phyloP scores from a whole-genome alignment of 2,888 invertebrate species.

The Zygothrica quintamaculata region DNA sequence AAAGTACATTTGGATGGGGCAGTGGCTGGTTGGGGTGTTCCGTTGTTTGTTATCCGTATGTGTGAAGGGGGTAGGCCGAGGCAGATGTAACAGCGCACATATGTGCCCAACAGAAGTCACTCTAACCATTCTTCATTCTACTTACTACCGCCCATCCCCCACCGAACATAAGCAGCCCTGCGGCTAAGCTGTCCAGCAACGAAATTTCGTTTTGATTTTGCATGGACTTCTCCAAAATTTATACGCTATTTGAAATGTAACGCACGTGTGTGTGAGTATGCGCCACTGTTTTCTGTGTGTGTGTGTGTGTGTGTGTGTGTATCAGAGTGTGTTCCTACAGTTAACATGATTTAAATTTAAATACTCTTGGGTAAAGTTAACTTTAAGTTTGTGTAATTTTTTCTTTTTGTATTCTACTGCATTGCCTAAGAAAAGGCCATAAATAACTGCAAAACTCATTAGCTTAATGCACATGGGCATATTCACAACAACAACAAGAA shows the following conservation, averaged over 20 bases:
- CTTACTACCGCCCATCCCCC: not conserved
- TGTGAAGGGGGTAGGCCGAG: constrained; percentile 35
- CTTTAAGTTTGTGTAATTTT: constrained; percentile 47
- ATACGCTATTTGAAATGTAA: constrained; percentile 69
- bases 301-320: constrained; percentile 24
- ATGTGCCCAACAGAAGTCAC: constrained; percentile 56
- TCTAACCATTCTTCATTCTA: not conserved
- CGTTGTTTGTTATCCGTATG: constrained; percentile 9
- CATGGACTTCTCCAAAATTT: constrained; percentile 65
- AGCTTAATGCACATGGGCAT: constrained; percentile 32
- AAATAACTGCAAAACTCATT: constrained; percentile 36
- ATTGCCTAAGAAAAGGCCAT: constrained; percentile 11
- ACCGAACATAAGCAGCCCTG: constrained; percentile 18
- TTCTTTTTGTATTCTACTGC: too few species aligned
- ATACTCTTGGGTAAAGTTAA: constrained; percentile 14
- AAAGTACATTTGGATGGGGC: constrained; percentile 54
- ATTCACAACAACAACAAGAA: constrained; percentile 4
- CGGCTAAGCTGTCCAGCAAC: constrained; percentile 66
- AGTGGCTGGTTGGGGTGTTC: not conserved
- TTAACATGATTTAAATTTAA: constrained; percentile 44
- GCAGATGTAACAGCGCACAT: constrained; percentile 39
- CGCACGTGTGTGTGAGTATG: constrained; percentile 51
- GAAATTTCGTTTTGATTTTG: constrained; percentile 73
- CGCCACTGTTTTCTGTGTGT: too few species aligned
- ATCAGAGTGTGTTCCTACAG: constrained; percentile 17